phyloP scores from a whole-genome alignment of 2,888 invertebrate species.

The Neocrepidodera transversa region DNA sequence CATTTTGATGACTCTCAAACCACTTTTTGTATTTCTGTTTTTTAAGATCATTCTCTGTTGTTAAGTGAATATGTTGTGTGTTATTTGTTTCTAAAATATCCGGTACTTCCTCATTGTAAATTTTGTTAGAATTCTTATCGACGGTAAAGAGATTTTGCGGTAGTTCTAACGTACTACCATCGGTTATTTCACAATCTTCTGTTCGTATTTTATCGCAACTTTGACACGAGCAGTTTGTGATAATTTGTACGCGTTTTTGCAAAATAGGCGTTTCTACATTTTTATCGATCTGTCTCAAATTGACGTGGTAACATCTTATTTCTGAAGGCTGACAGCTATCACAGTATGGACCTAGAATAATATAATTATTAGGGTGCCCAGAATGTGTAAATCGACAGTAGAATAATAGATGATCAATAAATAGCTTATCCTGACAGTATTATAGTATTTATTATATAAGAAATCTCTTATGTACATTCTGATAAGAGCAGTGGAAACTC shows the following conservation, averaged over 20 bases:
- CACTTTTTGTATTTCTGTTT: slow-evolving; percentile 45
- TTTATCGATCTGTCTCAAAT: slow-evolving; percentile 64
- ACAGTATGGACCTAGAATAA: slow-evolving; percentile 65
- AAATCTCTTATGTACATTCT: no score
- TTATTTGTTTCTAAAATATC: slow-evolving; percentile 52
- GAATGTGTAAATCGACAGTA: no score
- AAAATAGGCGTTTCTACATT: slow-evolving; percentile 63
- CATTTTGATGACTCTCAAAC: slow-evolving; percentile 39
- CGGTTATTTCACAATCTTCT: slow-evolving; percentile 60
- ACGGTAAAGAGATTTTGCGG: slow-evolving; percentile 55
- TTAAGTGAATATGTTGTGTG: slow-evolving; percentile 50
- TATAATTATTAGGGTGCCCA: no score
- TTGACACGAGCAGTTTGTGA: slow-evolving; percentile 71
- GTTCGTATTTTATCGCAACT: slow-evolving; percentile 64
- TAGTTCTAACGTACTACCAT: slow-evolving; percentile 61
- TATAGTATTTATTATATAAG: no score
- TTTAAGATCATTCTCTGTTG: slow-evolving; percentile 45
- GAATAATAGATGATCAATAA: no score
- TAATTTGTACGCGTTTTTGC: slow-evolving; percentile 70
- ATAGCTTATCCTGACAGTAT: no score
- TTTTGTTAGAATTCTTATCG: slow-evolving; percentile 46
- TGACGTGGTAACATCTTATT: slow-evolving; percentile 71
- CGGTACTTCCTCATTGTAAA: slow-evolving; percentile 51
- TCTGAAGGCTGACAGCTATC: slow-evolving; percentile 73
- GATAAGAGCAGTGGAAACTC: no score